A percentile compares a stretch with the other conserved stretches of the same genome.
Evolutionary conservation across 2,888 invertebrate genomes (phyloP).

Genomic region (Clepsis dumicolana): DNA sequence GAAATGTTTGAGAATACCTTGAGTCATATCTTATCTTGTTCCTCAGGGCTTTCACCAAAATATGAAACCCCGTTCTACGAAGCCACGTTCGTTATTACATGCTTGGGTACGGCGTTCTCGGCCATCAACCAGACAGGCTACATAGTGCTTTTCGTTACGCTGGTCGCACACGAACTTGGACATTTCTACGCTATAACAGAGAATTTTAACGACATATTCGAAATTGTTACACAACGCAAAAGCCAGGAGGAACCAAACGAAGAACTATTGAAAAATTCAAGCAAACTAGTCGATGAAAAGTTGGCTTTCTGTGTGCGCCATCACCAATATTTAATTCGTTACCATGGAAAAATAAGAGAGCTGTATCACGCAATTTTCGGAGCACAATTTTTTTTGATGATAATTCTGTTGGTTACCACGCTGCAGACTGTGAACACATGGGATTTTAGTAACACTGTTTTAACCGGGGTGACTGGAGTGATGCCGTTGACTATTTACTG

Average conservation of each 20-base stretch:
- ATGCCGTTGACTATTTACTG: conserved; percentile 68
- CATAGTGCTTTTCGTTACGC: conserved; percentile 64
- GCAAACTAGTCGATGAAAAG: conserved; percentile 51
- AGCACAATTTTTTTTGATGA: conserved; percentile 68
- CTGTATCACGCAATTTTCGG: conserved; percentile 64
- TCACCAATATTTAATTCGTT: conserved; percentile 63
- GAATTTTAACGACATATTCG: conserved; percentile 56
- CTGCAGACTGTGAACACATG: conserved; percentile 66
- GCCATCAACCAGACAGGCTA: conserved; percentile 70
- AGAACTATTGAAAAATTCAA: conserved; percentile 5
- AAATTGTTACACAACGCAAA: conserved; percentile 45
- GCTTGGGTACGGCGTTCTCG: conserved; percentile 61
- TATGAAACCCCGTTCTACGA: conserved; percentile 67
- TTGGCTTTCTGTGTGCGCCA: conserved; percentile 63
- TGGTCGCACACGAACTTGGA: conserved; percentile 64
- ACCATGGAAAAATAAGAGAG: conserved; percentile 57
- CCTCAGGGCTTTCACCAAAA: conserved; percentile 61
- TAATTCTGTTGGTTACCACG: conserved; percentile 65
- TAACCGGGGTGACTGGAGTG: conserved; percentile 63
- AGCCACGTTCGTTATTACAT: conserved; percentile 59
- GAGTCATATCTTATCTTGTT: conserved; percentile 39
- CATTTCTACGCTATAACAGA: conserved; percentile 65
- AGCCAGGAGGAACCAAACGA: conserved; percentile 22
- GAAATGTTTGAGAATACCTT: conserved; percentile 5
- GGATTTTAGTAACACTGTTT: conserved; percentile 63